Percentiles rank a stretch among this genome's conserved stretches.
phyloP scores from a whole-genome alignment of 2,797 vertebrate species.

The Microchirus variegatus region DNA sequence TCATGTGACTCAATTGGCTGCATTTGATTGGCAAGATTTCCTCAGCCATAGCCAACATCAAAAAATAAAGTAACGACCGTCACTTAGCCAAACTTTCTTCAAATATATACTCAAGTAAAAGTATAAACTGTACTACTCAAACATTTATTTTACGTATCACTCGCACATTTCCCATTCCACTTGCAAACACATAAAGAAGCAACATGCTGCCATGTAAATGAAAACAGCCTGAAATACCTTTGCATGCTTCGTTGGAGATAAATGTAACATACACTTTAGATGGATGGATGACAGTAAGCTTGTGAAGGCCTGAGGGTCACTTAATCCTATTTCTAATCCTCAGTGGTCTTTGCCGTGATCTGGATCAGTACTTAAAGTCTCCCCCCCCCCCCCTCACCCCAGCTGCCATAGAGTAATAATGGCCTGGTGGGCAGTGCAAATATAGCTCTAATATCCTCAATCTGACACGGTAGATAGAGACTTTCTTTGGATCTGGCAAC shows the following conservation, averaged over 20 bases:
- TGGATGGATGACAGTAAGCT: constrained; percentile 47
- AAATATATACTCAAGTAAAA: no score
- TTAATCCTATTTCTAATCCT: constrained; percentile 73
- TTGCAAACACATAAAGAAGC: constrained; percentile 8
- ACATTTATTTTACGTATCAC: constrained; percentile 20
- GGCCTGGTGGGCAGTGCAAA: constrained; percentile 38
- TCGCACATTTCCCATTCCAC: constrained; percentile 11
- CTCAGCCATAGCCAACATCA: no score
- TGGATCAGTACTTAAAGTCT: constrained; percentile 62
- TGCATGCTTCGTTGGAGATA: constrained; percentile 74
- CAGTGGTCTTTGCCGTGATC: constrained; percentile 54
- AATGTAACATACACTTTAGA: constrained; percentile 48
- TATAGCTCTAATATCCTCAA: constrained; percentile 47
- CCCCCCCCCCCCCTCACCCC: constrained; percentile 21
- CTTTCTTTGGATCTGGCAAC: constrained; percentile 27
- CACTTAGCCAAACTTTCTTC: no score
- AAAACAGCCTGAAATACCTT: constrained; percentile 77
- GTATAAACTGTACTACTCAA: constrained; percentile 12
- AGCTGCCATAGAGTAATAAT: constrained; percentile 42
- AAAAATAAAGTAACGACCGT: no score
- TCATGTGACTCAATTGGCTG: no score
- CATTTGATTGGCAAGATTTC: no score
- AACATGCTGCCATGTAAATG: constrained; percentile 20
- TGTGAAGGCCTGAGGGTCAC: constrained; percentile 50
- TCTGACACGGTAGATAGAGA: constrained; percentile 45